Base-by-base conservation (phyloP, 2,113 vertebrate genomes). In the Notarius quadriscutis region DNA sequence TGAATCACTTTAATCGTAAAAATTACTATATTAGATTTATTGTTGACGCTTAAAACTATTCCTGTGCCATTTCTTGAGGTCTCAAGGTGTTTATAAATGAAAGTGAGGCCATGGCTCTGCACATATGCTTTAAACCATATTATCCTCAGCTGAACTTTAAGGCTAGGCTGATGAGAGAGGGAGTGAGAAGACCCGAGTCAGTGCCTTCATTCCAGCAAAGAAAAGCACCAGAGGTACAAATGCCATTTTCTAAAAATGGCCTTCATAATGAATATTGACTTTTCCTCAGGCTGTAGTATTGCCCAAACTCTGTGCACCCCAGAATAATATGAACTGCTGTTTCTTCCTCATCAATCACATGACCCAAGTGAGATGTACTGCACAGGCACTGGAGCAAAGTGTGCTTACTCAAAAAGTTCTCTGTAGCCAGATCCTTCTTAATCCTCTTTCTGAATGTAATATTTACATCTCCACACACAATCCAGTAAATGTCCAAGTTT, bases 241-340 rank as follows among this genome's bases (percentile, higher is more conserved):
- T 48, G 11, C 11, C 8, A 25, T 63, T 25, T 63, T 41, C 22
- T 22, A 63, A 25, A 82, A 63, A 77, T 51, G 60, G 30, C 58
- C 58, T 82, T 63, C 12, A 82, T 65, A 65, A 50, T 63, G 60
- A 82, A 48, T 25, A 63, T 65, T 63, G 57, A 25, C 58, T 82
- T 58, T 34, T 34, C 34, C 30, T 62, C 34, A 51, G 58, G 50
- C 58, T 50, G 81, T 20, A 81, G 18, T 22, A 41, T 60, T 41
- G 57, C 6, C 20, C 62, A 60, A 60, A 62, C 79, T 62, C 79
- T 1, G 41, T 22, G 57, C 79, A 81, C 9, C 30, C 20, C 30
- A 41, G n/a, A 10, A 60, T 60, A 81, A 60, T 14, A 60, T 41
- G 48, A 77, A 51, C 74, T 77, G 48, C 22, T 12, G 12, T 51